Conservation (phyloP, 2,113 vertebrate species). For the Lampris incognitus region DNA sequence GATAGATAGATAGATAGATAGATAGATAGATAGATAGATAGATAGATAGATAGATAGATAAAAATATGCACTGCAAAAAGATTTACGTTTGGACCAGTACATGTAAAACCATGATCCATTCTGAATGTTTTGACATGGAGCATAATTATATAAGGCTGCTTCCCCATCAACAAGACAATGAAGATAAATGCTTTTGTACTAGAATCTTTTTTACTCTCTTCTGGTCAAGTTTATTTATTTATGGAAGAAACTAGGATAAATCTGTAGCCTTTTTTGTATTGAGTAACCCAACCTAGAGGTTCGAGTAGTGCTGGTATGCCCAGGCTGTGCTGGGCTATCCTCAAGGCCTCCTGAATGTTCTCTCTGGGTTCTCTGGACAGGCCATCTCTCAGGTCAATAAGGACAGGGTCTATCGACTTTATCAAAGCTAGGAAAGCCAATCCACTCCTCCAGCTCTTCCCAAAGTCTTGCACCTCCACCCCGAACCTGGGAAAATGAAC, state of each 20-base stretch:
- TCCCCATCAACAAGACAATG: too few relatives aligned
- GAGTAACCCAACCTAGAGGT: slow-evolving; percentile 85
- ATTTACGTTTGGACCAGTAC: too few relatives aligned
- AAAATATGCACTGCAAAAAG: too few relatives aligned
- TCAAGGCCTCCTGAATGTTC: slow-evolving; percentile 89
- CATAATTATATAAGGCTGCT: too few relatives aligned
- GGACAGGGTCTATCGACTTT: slow-evolving; percentile 86
- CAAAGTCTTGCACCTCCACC: slow-evolving; percentile 90
- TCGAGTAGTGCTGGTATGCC: slow-evolving; percentile 89
- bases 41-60: too few relatives aligned
- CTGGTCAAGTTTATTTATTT: not conserved
- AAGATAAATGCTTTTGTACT: too few relatives aligned
- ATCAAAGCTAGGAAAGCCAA: slow-evolving; percentile 90
- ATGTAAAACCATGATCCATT: too few relatives aligned
- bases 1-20: too few relatives aligned
- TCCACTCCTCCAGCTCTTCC: slow-evolving; percentile 91
- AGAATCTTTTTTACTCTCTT: too few relatives aligned
- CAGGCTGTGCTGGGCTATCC: slow-evolving; percentile 82
- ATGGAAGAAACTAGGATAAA: not conserved
- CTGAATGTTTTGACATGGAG: too few relatives aligned
- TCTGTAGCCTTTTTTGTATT: not conserved
- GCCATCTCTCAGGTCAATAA: slow-evolving; percentile 89
- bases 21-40: too few relatives aligned
- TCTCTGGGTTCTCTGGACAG: slow-evolving; percentile 83
- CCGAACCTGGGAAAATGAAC: slow-evolving; percentile 81